These are phyloP conservation scores for Strongylocentrotus purpuratus DNA, from an alignment of 35 echinoderm and acorn worm species.

Conservation along the genomic window DNA sequence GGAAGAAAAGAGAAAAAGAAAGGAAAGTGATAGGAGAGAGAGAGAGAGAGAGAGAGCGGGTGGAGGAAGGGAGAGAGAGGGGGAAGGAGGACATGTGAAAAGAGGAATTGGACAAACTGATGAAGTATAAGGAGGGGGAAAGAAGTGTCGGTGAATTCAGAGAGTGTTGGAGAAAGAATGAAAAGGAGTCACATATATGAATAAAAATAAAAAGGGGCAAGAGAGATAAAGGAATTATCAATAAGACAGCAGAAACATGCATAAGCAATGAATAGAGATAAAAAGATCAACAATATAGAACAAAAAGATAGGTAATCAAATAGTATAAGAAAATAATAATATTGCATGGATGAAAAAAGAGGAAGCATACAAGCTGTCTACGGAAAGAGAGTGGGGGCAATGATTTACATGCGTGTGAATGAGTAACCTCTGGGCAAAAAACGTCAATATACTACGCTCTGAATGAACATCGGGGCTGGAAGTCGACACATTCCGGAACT, in stretches of 20 bases:
- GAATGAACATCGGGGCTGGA: neutral
- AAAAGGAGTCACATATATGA: neutral
- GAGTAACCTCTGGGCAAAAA: no score
- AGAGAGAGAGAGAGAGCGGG: neutral
- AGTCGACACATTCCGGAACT: neutral
- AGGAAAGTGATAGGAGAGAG: neutral
- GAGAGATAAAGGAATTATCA: neutral
- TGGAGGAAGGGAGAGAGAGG: neutral
- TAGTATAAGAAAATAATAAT: no score
- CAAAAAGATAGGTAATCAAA: no score
- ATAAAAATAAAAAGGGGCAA: neutral
- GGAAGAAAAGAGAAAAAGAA: no score
- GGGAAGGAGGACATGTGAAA: neutral
- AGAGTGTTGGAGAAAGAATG: neutral
- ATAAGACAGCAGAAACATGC: neutral
- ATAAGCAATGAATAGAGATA: no score
- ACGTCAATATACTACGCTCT: neutral
- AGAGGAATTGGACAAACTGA: neutral
- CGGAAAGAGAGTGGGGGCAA: no score
- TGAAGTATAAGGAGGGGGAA: neutral
- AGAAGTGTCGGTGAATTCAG: neutral
- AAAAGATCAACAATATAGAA: no score
- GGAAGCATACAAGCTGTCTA: no score
- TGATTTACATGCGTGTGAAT: no score
- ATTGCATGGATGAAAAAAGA: no score